Evolutionary conservation across 2,888 invertebrate species (phyloP).

Genomic region (Leucania comma): DNA sequence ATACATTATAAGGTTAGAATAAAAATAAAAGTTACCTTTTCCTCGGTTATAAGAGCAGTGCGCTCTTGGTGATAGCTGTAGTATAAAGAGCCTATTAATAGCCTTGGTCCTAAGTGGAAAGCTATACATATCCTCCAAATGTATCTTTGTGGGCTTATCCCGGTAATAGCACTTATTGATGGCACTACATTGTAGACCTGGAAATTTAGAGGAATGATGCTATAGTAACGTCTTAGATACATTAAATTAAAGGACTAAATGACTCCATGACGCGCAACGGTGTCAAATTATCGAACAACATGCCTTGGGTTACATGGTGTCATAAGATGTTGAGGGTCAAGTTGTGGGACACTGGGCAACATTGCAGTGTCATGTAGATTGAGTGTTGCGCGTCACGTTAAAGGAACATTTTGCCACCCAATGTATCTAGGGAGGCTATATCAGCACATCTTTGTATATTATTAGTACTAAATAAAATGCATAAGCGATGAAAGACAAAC

Average conservation of each 20-base stretch:
- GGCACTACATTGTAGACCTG: conserved; percentile 98
- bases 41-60: conserved; percentile 90
- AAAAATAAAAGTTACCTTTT: conserved; percentile 79
- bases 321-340: too few relatives aligned
- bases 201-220: conserved; percentile 53
- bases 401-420: too few relatives aligned
- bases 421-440: too few relatives aligned
- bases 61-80: conserved; percentile 95
- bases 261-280: too few relatives aligned
- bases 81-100: conserved; percentile 96
- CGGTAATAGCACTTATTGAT: conserved; percentile 98
- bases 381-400: too few relatives aligned
- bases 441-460: too few relatives aligned
- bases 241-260: too few relatives aligned
- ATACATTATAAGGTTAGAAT: background rate
- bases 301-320: too few relatives aligned
- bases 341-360: too few relatives aligned
- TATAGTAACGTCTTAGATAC: background rate
- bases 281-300: too few relatives aligned
- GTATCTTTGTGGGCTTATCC: conserved; percentile 97
- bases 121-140: conserved; percentile 98
- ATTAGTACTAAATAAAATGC: background rate
- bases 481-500: background rate
- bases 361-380: too few relatives aligned
- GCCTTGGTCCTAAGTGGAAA: conserved; percentile 97